Conservation (phyloP, 2,113 vertebrate species). For the Prunella fulvescens region DNA sequence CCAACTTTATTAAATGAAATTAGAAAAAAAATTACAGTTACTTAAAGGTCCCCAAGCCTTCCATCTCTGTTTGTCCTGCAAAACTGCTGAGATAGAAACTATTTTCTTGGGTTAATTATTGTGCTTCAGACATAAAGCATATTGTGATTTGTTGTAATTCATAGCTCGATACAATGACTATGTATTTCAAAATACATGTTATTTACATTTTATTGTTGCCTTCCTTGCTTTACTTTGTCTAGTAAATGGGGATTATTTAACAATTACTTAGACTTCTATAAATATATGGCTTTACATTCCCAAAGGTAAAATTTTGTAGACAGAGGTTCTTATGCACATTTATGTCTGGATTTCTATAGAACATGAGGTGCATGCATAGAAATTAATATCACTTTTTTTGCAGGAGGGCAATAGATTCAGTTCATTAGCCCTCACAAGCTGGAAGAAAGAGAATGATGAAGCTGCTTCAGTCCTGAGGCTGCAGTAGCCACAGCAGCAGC, state of each 20-base stretch:
- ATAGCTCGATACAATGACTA: background rate
- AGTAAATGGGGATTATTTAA: background rate
- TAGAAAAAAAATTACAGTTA: background rate
- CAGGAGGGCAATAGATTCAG: background rate
- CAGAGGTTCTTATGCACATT: background rate
- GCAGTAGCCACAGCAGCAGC: background rate
- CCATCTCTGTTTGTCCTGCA: background rate
- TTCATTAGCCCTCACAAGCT: background rate
- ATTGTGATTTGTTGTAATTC: background rate
- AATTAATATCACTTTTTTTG: background rate
- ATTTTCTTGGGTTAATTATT: background rate
- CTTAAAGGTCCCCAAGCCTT: background rate
- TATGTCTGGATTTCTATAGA: background rate
- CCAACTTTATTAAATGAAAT: background rate
- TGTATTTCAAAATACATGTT: background rate
- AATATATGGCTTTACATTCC: background rate
- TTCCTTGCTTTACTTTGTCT: background rate
- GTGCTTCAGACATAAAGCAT: background rate
- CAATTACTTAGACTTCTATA: background rate
- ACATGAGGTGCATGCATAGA: background rate
- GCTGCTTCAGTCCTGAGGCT: background rate
- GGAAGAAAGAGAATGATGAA: background rate
- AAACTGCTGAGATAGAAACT: background rate
- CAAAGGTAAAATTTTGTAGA: background rate
- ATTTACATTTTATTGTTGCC: background rate